Evolutionary conservation across 1,140 invertebrate genomes (phyloP).

Genomic region (Tenebrio molitor): DNA sequence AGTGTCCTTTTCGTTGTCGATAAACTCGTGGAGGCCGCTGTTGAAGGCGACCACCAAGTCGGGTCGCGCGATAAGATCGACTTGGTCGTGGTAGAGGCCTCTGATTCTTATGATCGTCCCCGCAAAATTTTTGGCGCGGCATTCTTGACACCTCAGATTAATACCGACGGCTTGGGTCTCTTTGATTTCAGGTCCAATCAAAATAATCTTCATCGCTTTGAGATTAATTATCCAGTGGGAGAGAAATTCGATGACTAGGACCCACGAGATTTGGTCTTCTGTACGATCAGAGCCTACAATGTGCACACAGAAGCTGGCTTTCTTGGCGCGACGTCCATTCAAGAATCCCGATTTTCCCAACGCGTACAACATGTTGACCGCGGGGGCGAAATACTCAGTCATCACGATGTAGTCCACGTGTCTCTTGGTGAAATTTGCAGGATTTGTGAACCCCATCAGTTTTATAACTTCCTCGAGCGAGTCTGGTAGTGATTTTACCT

Average conservation of each 20-base stretch:
- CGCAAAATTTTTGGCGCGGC: conserved; percentile 48
- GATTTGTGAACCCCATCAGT: background rate
- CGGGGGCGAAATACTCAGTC: conserved; percentile 51
- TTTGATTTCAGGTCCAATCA: conserved; percentile 61
- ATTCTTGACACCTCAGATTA: conserved; percentile 50
- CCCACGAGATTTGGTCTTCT: conserved; percentile 59
- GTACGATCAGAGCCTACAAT: conserved; percentile 60
- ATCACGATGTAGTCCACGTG: conserved; percentile 37
- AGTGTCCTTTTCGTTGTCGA: conserved; percentile 52
- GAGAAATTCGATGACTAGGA: conserved; percentile 56
- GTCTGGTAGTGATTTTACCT: background rate
- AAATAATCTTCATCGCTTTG: conserved; percentile 52
- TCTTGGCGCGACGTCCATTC: conserved; percentile 39
- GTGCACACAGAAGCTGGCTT: conserved; percentile 58
- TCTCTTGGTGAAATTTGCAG: background rate
- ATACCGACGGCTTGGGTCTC: conserved; percentile 5
- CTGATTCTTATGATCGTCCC: conserved; percentile 49
- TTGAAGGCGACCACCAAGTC: conserved; percentile 63
- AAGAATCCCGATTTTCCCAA: conserved; percentile 54
- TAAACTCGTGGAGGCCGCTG: conserved; percentile 63
- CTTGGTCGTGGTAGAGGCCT: conserved; percentile 59
- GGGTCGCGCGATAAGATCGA: conserved; percentile 54
- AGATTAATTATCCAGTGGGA: conserved; percentile 60
- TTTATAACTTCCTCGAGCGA: background rate
- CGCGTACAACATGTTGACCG: conserved; percentile 58